Conservation (phyloP, 2,113 vertebrate genomes). For the Chunga burmeisteri region DNA sequence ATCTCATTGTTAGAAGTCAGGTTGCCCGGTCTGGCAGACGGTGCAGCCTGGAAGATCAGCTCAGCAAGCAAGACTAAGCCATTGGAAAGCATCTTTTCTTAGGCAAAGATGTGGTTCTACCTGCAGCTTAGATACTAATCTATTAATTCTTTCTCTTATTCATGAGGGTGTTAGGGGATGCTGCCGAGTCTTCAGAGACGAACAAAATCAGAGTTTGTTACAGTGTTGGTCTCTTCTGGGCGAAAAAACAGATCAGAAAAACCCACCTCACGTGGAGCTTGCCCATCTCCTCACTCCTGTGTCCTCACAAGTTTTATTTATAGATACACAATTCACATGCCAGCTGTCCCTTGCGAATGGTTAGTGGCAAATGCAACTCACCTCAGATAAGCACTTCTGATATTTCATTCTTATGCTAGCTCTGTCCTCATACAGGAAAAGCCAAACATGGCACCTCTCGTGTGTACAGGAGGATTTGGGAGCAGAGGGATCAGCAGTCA, state of each 20-base stretch:
- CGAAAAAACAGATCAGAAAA: not conserved
- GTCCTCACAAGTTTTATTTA: not conserved
- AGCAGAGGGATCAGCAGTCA: not conserved
- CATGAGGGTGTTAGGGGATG: not conserved
- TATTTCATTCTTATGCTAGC: not conserved
- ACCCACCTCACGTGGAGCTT: not conserved
- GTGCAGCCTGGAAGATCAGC: not conserved
- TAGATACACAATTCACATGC: not conserved
- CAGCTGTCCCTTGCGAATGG: not conserved
- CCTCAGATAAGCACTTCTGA: not conserved
- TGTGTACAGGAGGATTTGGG: not conserved
- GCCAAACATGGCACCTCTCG: not conserved
- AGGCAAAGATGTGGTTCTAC: not conserved
- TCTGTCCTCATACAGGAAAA: slow-evolving; percentile 4
- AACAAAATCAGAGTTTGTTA: not conserved
- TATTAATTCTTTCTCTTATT: not conserved
- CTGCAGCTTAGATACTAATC: not conserved
- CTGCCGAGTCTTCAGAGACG: not conserved
- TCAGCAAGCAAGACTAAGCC: not conserved
- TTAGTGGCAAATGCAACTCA: not conserved
- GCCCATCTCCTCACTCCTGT: not conserved
- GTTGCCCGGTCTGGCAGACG: not conserved
- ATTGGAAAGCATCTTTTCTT: not conserved
- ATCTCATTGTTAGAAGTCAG: not conserved
- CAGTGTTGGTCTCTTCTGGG: not conserved